Conservation (phyloP, 2,888 invertebrate species). For the Eupelmus urozonus region DNA sequence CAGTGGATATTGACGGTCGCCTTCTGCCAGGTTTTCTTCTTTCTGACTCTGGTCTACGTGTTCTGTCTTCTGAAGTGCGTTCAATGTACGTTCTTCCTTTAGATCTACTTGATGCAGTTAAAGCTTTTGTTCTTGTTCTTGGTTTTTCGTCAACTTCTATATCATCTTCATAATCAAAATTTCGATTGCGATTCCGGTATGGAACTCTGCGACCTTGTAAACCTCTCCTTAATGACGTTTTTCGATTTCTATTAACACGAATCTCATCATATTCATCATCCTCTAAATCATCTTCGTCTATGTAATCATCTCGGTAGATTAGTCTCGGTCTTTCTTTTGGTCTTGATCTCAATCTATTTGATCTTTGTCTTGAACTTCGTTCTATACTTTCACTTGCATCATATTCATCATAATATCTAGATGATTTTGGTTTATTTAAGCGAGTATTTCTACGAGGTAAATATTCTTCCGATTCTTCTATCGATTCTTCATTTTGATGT, state of each 20-base stretch:
- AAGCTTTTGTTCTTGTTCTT: slow-evolving; percentile 27
- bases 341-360: slow-evolving; percentile 49
- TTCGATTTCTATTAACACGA: slow-evolving; percentile 21
- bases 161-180: slow-evolving; percentile 56
- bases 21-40: slow-evolving; percentile 39
- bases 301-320: slow-evolving; percentile 48
- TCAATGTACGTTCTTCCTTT: slow-evolving; percentile 24
- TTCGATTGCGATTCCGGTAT: slow-evolving; percentile 39
- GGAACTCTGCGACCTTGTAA: slow-evolving; percentile 38
- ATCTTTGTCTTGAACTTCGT: slow-evolving; percentile 28
- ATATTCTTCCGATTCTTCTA: slow-evolving; percentile 54
- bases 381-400: slow-evolving; percentile 52
- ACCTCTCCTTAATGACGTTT: slow-evolving; percentile 8
- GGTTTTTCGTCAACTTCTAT: slow-evolving; percentile 49
- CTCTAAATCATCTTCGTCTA: slow-evolving; percentile 45
- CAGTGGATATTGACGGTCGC: slow-evolving; percentile 19
- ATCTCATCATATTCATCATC: slow-evolving; percentile 47
- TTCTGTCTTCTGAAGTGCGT: slow-evolving; percentile 32
- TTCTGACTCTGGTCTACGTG: slow-evolving; percentile 17
- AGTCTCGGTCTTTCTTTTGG: slow-evolving; percentile 33
- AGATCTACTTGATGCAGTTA: slow-evolving; percentile 3
- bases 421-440: slow-evolving; percentile 47
- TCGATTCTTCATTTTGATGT: slow-evolving; percentile 29
- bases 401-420: slow-evolving; percentile 50
- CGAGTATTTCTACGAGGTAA: slow-evolving; percentile 42